Evolutionary conservation across 2,797 vertebrate genomes (phyloP).

Genomic region (Anguilla marmorata): DNA sequence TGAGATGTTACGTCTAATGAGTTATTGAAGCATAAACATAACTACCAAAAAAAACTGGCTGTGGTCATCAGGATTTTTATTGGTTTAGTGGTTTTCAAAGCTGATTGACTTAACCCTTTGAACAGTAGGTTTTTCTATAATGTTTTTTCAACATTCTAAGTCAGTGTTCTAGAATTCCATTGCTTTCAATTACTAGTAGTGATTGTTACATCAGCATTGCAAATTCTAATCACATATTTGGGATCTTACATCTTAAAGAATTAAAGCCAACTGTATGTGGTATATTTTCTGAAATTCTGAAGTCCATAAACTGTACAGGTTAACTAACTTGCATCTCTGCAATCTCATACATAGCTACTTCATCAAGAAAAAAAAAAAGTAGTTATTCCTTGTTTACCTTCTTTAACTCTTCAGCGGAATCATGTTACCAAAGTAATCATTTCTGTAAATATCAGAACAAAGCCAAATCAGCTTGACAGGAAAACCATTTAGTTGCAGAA

Average conservation of each 20-base stretch:
- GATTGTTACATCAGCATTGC: too few species aligned
- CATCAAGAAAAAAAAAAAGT: not conserved
- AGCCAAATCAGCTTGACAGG: not conserved
- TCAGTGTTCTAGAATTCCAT: too few species aligned
- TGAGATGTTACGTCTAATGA: constrained; percentile 18
- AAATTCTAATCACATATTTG: too few species aligned
- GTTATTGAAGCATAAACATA: constrained; percentile 24
- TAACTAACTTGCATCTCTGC: not conserved
- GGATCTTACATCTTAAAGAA: too few species aligned
- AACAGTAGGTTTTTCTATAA: too few species aligned
- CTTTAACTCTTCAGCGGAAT: not conserved
- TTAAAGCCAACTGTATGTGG: not conserved
- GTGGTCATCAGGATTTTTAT: not conserved
- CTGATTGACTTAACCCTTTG: too few species aligned
- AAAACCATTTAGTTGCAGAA: not conserved
- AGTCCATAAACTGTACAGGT: not conserved
- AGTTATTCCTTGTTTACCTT: not conserved
- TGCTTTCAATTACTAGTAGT: too few species aligned
- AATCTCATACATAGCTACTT: not conserved
- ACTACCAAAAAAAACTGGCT: not conserved
- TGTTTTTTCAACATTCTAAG: too few species aligned
- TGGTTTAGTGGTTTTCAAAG: not conserved
- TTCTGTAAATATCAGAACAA: not conserved
- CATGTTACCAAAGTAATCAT: not conserved
- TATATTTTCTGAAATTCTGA: constrained; percentile 10